Evolutionary conservation across 2,888 invertebrate genomes (phyloP).

Genomic region (Harpalus rufipes): DNA sequence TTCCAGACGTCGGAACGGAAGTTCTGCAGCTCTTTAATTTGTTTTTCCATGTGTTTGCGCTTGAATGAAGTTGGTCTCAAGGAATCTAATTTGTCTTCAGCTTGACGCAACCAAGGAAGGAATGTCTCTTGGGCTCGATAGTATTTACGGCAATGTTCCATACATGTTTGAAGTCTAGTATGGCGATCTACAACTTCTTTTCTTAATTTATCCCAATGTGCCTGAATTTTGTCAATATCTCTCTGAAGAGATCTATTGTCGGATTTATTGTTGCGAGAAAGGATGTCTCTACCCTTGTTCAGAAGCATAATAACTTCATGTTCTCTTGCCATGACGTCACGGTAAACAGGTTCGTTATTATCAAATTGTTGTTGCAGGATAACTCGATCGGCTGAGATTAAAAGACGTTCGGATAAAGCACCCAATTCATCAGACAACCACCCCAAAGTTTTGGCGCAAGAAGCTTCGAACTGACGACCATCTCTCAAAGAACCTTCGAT

Average conservation of each 20-base stretch:
- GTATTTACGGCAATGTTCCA: constrained; percentile 95
- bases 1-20: constrained; percentile 97
- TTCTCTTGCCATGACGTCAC: constrained; percentile 92
- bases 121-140: constrained; percentile 91
- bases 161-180: constrained; percentile 91
- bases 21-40: constrained; percentile 89
- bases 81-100: constrained; percentile 90
- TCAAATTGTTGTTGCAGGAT: constrained; percentile 92
- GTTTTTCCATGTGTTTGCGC: constrained; percentile 91
- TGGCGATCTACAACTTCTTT: constrained; percentile 93
- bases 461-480: constrained; percentile 93
- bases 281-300: constrained; percentile 91
- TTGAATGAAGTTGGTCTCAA: constrained; percentile 90
- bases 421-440: constrained; percentile 92
- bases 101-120: constrained; percentile 92
- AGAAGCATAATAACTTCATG: constrained; percentile 96
- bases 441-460: constrained; percentile 91
- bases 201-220: constrained; percentile 94
- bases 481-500: constrained; percentile 91
- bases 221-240: constrained; percentile 93
- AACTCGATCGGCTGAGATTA: constrained; percentile 91
- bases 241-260: constrained; percentile 84
- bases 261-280: constrained; percentile 76
- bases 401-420: constrained; percentile 86
- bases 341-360: constrained; percentile 93